These are phyloP conservation scores for Leptothorax acervorum DNA, from an alignment of 2,888 invertebrate genomes.

Conservation along the genomic window DNA sequence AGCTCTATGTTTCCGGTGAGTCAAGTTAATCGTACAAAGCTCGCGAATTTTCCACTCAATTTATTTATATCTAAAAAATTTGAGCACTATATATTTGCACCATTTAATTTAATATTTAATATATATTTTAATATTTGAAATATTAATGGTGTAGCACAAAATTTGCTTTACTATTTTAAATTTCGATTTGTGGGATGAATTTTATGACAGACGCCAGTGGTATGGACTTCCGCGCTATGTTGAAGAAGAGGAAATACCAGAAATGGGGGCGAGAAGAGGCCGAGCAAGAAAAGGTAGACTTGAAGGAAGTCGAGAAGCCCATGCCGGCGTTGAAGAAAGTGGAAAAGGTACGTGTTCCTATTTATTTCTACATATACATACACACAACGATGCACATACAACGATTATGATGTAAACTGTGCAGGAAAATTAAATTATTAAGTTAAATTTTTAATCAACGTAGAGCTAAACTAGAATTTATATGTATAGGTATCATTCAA, in stretches of 20 bases:
- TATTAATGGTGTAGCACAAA: neutral
- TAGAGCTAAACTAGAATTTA: neutral
- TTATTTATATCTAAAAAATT: neutral
- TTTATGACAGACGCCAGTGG: conserved; percentile 93
- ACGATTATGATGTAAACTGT: neutral
- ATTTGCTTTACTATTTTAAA: neutral
- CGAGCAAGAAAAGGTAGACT: conserved; percentile 96
- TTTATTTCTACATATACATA: neutral
- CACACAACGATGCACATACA: neutral
- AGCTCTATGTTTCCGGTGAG: conserved; percentile 97
- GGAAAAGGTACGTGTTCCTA: conserved; percentile 91
- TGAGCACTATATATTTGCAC: neutral
- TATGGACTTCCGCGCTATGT: conserved; percentile 99
- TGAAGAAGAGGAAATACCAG: conserved; percentile 98
- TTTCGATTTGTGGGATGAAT: neutral
- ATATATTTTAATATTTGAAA: neutral
- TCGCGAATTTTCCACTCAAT: neutral
- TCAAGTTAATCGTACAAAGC: neutral
- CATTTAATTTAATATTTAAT: neutral
- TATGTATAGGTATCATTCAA: neutral
- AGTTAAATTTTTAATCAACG: neutral
- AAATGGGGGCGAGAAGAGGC: conserved; percentile 97
- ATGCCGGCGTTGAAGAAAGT: conserved; percentile 95
- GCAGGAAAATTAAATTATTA: conserved; percentile 6
- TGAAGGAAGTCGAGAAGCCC: conserved; percentile 96